Evolutionary conservation across 2,113 vertebrate species (phyloP).

Genomic region (Tetrax tetrax): DNA sequence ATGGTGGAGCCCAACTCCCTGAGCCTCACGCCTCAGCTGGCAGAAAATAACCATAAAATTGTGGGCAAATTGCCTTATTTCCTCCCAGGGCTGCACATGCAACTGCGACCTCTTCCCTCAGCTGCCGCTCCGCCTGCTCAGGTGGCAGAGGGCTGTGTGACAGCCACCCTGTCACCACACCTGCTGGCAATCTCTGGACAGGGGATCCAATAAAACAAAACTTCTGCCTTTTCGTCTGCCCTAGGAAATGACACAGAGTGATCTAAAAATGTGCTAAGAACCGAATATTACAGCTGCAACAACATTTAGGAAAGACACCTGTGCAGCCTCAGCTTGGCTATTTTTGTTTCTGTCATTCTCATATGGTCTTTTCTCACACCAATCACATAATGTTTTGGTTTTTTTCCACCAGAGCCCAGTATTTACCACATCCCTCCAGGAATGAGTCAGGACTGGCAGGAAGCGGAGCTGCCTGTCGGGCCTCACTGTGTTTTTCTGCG

Average conservation of each 20-base stretch:
- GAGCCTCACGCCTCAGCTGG: not conserved
- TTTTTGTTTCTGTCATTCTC: constrained; percentile 18
- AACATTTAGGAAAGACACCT: constrained; percentile 25
- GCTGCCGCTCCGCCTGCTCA: not conserved
- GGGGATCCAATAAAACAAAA: not conserved
- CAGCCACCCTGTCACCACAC: not conserved
- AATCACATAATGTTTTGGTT: not conserved
- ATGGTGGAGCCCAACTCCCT: not conserved
- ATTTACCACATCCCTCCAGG: constrained; percentile 46
- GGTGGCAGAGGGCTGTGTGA: not conserved
- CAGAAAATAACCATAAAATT: not conserved
- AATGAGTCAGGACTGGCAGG: constrained; percentile 66
- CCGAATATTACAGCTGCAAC: not conserved
- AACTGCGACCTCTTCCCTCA: not conserved
- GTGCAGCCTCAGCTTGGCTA: not conserved
- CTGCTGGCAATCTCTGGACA: not conserved
- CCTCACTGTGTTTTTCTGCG: constrained; percentile 35
- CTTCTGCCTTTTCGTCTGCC: not conserved
- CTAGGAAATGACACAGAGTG: not conserved
- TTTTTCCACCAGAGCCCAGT: constrained; percentile 39
- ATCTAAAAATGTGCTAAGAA: not conserved
- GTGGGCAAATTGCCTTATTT: not conserved
- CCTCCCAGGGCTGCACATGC: not conserved
- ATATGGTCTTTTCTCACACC: constrained; percentile 8
- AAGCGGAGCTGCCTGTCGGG: constrained; percentile 48